Base-by-base conservation (phyloP, 2,888 invertebrate genomes). In the Caenorhabditis parvicauda region DNA sequence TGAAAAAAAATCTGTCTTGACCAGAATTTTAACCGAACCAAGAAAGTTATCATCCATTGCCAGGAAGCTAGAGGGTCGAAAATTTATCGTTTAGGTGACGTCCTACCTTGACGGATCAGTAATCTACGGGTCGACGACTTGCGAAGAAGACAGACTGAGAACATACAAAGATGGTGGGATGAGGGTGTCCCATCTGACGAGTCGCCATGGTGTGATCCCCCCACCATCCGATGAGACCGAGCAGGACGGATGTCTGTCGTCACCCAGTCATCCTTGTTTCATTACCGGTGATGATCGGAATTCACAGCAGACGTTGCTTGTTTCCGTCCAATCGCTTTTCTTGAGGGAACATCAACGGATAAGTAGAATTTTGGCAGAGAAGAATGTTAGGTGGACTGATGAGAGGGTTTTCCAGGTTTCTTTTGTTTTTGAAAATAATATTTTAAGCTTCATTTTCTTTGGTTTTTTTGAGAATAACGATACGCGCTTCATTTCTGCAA, bases 21-120 rank as follows among this genome's bases (percentile, higher is more conserved):
- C n/a, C n/a, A n/a, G n/a, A n/a, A n/a, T n/a, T n/a, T n/a, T n/a
- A n/a, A n/a, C n/a, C n/a, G n/a, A n/a, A n/a, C n/a, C n/a, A n/a
- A n/a, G n/a, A n/a, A n/a, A n/a, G n/a, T n/a, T n/a, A n/a, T n/a
- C n/a, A n/a, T n/a, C n/a, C n/a, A n/a, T n/a, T n/a, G n/a, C n/a
- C n/a, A n/a, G n/a, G n/a, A n/a, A n/a, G n/a, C n/a, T n/a, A n/a
- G n/a, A n/a, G n/a, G n/a, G n/a, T n/a, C 17, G 6, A 41, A 7
- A 14, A 47, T 5, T n/a, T n/a, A 4, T 17, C 9, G 88, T 90
- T 0, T 37, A 77, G 82, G 88, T 88, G 55, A 75, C 78, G 88
- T 88, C 58, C 90, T 94, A 0, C 64, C 55, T 79, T 29, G 79
- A 80, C 55, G 78, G 72, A 3, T 80, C 77, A 7, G 75, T 70